Conservation (phyloP, 2,888 invertebrate species). For the Emmelina monodactyla region DNA sequence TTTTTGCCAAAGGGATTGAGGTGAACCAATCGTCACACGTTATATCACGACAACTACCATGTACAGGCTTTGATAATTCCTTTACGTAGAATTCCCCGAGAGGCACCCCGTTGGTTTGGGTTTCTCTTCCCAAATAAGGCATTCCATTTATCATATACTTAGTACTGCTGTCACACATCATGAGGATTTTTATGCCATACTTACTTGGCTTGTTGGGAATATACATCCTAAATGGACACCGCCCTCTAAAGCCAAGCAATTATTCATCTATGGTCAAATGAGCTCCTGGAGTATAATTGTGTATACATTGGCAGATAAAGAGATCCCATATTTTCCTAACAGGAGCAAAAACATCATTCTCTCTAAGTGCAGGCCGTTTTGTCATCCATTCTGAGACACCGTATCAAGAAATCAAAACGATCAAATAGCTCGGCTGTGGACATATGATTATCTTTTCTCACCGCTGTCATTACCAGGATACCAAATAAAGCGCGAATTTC, state of each 20-base stretch:
- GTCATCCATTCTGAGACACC: conserved; percentile 18
- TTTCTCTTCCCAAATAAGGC: conserved; percentile 21
- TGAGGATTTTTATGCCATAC: conserved; percentile 22
- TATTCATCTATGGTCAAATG: conserved; percentile 11
- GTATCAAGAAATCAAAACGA: conserved; percentile 17
- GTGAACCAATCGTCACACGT: conserved; percentile 25
- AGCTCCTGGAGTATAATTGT: conserved; percentile 14
- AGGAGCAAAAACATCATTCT: conserved; percentile 19
- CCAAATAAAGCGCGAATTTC: conserved; percentile 4
- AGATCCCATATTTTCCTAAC: conserved; percentile 20
- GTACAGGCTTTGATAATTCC: conserved; percentile 7
- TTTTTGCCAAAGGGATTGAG: conserved; percentile 19
- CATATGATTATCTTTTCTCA: background rate
- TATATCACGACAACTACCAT: conserved; percentile 7
- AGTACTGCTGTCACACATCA: conserved; percentile 19
- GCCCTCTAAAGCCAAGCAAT: conserved; percentile 12
- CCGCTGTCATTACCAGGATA: background rate
- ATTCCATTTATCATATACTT: conserved; percentile 21
- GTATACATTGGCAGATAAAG: conserved; percentile 16
- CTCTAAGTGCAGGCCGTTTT: conserved; percentile 11
- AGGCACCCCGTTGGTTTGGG: conserved; percentile 19
- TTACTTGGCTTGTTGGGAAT: conserved; percentile 11
- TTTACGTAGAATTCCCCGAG: conserved; percentile 13
- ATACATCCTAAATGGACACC: conserved; percentile 13
- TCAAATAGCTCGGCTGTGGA: background rate